Percentiles rank a stretch among this genome's conserved stretches.
Evolutionary conservation across 2,888 invertebrate genomes (phyloP).

Genomic region (Oscheius sp.): DNA sequence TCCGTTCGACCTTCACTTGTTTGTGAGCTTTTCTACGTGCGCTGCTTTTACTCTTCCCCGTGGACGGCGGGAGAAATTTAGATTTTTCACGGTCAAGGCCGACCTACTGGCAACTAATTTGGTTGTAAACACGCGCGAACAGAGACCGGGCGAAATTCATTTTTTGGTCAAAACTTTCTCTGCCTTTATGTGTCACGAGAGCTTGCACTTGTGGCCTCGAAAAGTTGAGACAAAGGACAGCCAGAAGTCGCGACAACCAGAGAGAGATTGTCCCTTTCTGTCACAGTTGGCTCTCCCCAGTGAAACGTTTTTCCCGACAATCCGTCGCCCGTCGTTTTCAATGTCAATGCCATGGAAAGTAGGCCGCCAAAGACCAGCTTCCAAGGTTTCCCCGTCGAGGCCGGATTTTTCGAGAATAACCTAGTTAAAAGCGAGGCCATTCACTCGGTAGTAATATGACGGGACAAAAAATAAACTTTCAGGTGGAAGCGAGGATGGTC

Average conservation of each 20-base stretch:
- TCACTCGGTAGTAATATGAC: neutral
- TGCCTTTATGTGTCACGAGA: too few species aligned
- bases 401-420: conserved; percentile 10
- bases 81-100: conserved; percentile 21
- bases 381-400: conserved; percentile 24
- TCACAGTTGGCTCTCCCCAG: neutral
- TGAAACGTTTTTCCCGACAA: neutral
- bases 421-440: neutral
- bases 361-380: conserved; percentile 21
- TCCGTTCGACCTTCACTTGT: neutral
- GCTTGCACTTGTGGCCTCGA: neutral
- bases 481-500: conserved; percentile 22
- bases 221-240: neutral
- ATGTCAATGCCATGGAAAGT: conserved; percentile 29
- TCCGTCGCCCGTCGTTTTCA: neutral
- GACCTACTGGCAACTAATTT: neutral
- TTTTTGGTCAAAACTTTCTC: neutral
- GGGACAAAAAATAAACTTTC: neutral
- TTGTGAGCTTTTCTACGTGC: neutral
- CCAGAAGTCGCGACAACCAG: neutral
- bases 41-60: neutral
- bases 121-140: neutral
- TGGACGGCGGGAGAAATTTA: neutral
- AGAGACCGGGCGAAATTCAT: neutral
- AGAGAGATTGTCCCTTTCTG: neutral